These are phyloP conservation scores for Bradypodion pumilum DNA, from an alignment of 2,797 vertebrate genomes.

Conservation along the genomic window DNA sequence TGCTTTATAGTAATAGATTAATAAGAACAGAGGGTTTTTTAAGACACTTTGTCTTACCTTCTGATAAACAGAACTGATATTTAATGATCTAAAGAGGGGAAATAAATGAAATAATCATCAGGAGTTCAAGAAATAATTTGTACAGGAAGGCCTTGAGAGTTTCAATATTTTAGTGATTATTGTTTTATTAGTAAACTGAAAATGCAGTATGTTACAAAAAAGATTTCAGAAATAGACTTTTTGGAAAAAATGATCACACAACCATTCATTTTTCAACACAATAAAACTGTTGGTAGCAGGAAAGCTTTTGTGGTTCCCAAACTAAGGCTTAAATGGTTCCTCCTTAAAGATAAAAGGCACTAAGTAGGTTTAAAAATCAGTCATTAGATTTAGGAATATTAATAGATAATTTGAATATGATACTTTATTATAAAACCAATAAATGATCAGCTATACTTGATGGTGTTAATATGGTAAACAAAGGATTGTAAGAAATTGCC, in stretches of 20 bases:
- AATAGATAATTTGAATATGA: slow-evolving; percentile 36
- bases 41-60: slow-evolving; percentile 93
- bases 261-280: slow-evolving; percentile 46
- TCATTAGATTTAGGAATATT: not conserved
- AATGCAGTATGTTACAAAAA: slow-evolving; percentile 79
- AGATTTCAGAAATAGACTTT: slow-evolving; percentile 47
- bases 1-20: slow-evolving; percentile 77
- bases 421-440: slow-evolving; percentile 26
- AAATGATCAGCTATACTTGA: slow-evolving; percentile 19
- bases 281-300: slow-evolving; percentile 6
- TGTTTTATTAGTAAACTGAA: slow-evolving; percentile 76
- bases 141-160: slow-evolving; percentile 80
- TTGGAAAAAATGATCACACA: slow-evolving; percentile 41
- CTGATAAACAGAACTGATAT: slow-evolving; percentile 97
- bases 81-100: slow-evolving; percentile 97
- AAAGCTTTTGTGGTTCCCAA: slow-evolving; percentile 40
- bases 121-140: slow-evolving; percentile 78
- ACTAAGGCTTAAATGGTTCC: slow-evolving; percentile 20
- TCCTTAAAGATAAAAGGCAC: slow-evolving; percentile 32
- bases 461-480: slow-evolving; percentile 7
- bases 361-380: slow-evolving; percentile 39
- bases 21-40: slow-evolving; percentile 76
- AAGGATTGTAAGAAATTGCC: slow-evolving; percentile 13
- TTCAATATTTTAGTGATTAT: slow-evolving; percentile 65
- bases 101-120: slow-evolving; percentile 84